Percentiles rank a stretch among this genome's conserved stretches.
phyloP scores from a whole-genome alignment of 35 echinoderm and acorn worm species.

The Heliocidaris tuberculata region DNA sequence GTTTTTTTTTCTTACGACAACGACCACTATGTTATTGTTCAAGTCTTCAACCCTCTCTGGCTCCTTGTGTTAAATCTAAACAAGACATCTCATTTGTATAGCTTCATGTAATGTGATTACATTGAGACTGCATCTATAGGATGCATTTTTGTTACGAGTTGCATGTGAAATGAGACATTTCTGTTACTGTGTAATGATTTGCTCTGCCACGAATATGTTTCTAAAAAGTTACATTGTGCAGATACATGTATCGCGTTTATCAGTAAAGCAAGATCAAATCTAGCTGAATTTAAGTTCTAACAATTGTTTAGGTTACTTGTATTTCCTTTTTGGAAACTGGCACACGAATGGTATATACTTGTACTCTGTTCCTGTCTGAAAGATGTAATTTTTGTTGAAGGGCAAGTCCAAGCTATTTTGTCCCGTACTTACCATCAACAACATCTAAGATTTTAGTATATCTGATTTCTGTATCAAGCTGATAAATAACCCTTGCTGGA shows the following conservation, averaged over 20 bases:
- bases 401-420: too few relatives aligned
- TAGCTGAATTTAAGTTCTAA: background rate
- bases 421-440: too few relatives aligned
- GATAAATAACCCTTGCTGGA: too few relatives aligned
- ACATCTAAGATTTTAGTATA: too few relatives aligned
- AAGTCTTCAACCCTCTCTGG: background rate
- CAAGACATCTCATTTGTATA: slow-evolving; percentile 24
- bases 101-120: slow-evolving; percentile 4
- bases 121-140: background rate
- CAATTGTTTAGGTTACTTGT: background rate
- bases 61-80: background rate
- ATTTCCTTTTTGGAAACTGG: background rate
- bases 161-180: background rate
- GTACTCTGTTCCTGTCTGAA: too few relatives aligned
- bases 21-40: slow-evolving; percentile 12
- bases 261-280: background rate
- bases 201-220: background rate
- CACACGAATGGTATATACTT: background rate
- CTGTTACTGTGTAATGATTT: background rate
- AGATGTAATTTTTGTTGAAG: too few relatives aligned
- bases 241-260: background rate
- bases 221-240: background rate
- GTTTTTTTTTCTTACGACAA: background rate
- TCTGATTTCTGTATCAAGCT: too few relatives aligned
- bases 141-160: background rate